Evolutionary conservation across 2,797 vertebrate species (phyloP), one percentile per base, ranked within the genome.

Genomic region (Arctocebus calabarensis): DNA sequence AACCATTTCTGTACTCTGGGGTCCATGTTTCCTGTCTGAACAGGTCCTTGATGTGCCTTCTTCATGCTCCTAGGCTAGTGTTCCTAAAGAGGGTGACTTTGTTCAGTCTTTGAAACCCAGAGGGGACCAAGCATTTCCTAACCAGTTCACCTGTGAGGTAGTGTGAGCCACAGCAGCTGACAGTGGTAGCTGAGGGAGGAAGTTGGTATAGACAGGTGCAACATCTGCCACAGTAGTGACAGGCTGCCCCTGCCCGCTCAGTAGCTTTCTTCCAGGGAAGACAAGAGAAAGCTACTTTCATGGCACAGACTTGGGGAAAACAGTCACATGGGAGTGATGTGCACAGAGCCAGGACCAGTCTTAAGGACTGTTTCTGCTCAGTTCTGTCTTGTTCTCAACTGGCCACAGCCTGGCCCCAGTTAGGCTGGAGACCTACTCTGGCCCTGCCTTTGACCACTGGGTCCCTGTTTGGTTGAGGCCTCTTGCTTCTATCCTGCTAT

Each of bases 171-270:
- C 55, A 48, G 86, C 88, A 82, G 34, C 79, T 86, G 90, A 70
- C 34, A 29, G 75, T 84, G 66, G 73, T 85, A 79, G 64, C 59
- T 87, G 45, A 74, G 64, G 34, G 61, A 92, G 92, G 92, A 97
- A 93, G 81, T 68, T 90, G 62, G 75, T 27, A 5, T 91, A 84
- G 92, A 91, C 48, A 3, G 92, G 93, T 62, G 64, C 59, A 52
- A 83, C 19, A 61, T 75, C 71, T 83, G 23, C 64, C 48, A 77
- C 48, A 43, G 12, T 25, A 37, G 8, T 0, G 1, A 37, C 37
- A 45, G 9, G 11, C 88, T 19, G 13, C 9, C 71, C 13, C 3
- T 4, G 17, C 23, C 5, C 12, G 1, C 20, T n/a, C 43, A 68
- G 13, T 62, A 40, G 29, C 25, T n/a, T 55, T 92, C 12, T 77